A percentile compares a stretch with the other conserved stretches of the same genome.
These are phyloP conservation scores for Pycnonotus jocosus DNA, from an alignment of 2,113 vertebrate genomes.

Conservation along the genomic window DNA sequence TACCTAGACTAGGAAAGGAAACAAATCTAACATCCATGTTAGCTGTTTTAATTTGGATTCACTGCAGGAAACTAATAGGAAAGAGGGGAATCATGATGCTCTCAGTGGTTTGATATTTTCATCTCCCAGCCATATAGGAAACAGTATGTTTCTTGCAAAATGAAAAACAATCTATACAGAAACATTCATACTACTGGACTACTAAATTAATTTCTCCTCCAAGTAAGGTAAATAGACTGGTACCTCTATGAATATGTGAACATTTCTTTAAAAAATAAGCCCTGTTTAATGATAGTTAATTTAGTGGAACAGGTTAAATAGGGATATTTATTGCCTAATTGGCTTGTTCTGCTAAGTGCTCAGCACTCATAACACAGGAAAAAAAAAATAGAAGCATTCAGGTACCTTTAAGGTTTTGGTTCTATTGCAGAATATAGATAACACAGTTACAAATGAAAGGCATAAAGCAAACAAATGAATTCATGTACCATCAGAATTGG, in stretches of 20 bases:
- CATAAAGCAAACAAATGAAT: conserved; percentile 60
- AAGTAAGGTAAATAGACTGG: not conserved
- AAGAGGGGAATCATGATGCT: not conserved
- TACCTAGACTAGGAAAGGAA: not conserved
- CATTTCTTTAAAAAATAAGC: not conserved
- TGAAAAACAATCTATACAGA: not conserved
- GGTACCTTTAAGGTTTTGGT: not conserved
- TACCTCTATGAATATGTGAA: not conserved
- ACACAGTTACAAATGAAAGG: conserved; percentile 15
- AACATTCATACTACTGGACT: not conserved
- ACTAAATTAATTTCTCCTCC: not conserved
- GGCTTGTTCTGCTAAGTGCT: not conserved
- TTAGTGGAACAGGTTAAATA: not conserved
- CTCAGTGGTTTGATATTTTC: not conserved
- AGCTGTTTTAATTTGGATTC: not conserved
- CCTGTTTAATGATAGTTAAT: not conserved
- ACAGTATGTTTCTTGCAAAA: not conserved
- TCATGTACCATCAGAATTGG: not conserved
- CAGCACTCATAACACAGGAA: not conserved
- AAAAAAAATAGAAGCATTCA: not conserved
- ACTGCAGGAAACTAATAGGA: not conserved
- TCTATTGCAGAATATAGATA: not conserved
- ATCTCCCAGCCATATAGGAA: not conserved
- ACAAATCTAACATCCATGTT: not conserved
- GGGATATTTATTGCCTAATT: conserved; percentile 9